phyloP scores from a whole-genome alignment of 2,888 invertebrate genomes.

The Ernsta delagoae region DNA sequence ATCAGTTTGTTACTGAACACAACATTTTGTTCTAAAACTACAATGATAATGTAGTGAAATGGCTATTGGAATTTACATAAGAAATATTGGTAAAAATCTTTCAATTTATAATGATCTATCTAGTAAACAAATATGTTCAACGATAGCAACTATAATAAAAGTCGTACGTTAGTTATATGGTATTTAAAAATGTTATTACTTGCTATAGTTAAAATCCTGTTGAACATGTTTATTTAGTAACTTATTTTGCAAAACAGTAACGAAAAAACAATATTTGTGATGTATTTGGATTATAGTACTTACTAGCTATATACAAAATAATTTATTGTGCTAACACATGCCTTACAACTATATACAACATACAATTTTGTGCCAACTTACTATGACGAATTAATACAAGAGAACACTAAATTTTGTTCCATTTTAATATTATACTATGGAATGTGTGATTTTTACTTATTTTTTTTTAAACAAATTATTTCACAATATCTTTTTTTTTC shows the following conservation, averaged over 20 bases:
- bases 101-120: no score
- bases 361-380: background rate
- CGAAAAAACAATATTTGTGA: background rate
- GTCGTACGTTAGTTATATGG: no score
- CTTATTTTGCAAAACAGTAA: background rate
- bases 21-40: conserved; percentile 1
- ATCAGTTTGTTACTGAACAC: background rate
- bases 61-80: no score
- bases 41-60: background rate
- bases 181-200: no score
- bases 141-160: no score
- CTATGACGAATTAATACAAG: background rate
- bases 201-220: no score
- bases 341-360: background rate
- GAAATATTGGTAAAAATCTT: no score
- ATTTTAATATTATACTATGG: background rate
- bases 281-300: background rate
- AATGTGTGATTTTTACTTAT: background rate
- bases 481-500: background rate
- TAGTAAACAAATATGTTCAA: no score
- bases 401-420: background rate
- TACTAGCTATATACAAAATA: background rate
- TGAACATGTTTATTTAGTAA: background rate
- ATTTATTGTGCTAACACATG: background rate
- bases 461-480: background rate